Conservation (phyloP, 1,140 invertebrate species). For the Saxidomus purpurata region DNA sequence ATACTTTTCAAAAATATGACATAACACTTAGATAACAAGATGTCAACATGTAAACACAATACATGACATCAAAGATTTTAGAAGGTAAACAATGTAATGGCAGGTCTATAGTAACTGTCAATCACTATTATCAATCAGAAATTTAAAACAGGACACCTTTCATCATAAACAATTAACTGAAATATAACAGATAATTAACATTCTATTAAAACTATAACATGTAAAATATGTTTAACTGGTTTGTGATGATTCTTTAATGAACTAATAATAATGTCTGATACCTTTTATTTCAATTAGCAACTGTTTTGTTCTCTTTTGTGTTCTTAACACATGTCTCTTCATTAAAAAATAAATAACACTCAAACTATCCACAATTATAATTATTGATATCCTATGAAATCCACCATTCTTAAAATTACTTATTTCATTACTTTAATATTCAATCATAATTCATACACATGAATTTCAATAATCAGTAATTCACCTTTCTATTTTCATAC, state of each 20-base stretch:
- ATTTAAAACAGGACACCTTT: too few species aligned
- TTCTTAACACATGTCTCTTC: too few species aligned
- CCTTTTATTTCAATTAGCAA: too few species aligned
- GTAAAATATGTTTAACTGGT: too few species aligned
- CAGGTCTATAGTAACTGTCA: neutral
- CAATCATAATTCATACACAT: constrained; percentile 41
- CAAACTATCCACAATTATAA: too few species aligned
- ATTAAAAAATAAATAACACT: too few species aligned
- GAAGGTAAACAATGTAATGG: constrained; percentile 1
- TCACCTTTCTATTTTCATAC: neutral
- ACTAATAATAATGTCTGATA: too few species aligned
- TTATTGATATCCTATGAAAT: neutral
- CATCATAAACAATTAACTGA: too few species aligned
- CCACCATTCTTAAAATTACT: neutral
- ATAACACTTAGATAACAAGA: neutral
- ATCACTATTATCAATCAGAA: neutral
- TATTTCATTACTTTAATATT: neutral
- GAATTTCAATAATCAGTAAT: constrained; percentile 46
- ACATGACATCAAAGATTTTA: neutral
- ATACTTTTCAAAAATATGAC: neutral
- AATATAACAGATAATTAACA: too few species aligned
- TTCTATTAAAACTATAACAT: too few species aligned
- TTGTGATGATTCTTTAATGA: too few species aligned
- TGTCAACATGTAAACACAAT: neutral
- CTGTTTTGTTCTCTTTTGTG: too few species aligned